phyloP scores from a whole-genome alignment of 2,797 vertebrate species.

The Cheirogaleus major region DNA sequence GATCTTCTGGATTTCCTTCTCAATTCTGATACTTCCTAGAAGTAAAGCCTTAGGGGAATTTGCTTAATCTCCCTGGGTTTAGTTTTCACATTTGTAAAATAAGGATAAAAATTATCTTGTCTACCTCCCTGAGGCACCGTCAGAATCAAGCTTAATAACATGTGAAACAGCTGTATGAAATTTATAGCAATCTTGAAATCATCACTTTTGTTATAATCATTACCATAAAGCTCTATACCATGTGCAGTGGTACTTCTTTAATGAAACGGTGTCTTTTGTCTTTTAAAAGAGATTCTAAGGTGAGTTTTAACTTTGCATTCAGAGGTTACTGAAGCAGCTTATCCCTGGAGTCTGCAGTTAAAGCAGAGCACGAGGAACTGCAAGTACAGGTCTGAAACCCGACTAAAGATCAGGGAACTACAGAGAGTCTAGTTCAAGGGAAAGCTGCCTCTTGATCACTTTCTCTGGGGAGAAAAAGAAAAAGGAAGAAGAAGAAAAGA shows the following conservation, averaged over 20 bases:
- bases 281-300: conserved; percentile 6
- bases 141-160: not conserved
- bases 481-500: conserved; percentile 48
- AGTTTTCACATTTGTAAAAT: not conserved
- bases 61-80: not conserved
- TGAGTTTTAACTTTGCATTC: conserved; percentile 47
- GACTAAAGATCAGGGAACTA: conserved; percentile 62
- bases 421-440: conserved; percentile 69
- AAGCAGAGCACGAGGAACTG: conserved; percentile 10
- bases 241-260: not conserved
- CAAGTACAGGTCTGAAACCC: conserved; percentile 47
- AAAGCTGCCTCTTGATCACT: conserved; percentile 68
- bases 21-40: not conserved
- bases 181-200: not conserved
- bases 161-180: not conserved
- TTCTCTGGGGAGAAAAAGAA: conserved; percentile 17
- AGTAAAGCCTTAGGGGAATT: not conserved
- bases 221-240: not conserved
- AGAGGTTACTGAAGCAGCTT: not conserved
- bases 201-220: not conserved
- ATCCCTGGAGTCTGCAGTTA: not conserved
- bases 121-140: not conserved
- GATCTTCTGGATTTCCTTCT: not conserved
- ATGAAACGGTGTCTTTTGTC: conserved; percentile 21
- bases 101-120: not conserved